Base-by-base conservation (phyloP, 2,888 invertebrate species). In the Tetropium fuscum region DNA sequence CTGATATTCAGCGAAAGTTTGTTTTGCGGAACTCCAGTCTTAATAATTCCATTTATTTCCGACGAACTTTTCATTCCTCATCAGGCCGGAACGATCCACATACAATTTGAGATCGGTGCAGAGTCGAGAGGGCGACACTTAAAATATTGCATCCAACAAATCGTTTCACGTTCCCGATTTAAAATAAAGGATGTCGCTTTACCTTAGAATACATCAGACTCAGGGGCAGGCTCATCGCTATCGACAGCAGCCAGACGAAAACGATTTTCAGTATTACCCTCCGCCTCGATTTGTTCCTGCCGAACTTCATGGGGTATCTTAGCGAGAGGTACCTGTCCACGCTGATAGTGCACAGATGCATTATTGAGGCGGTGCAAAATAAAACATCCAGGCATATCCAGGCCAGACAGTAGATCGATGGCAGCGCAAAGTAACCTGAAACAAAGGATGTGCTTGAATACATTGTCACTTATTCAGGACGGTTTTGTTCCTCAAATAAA, bases 311-410 rank as follows among this genome's bases (percentile, higher is more conserved):
- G 0, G 97, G 97, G 76, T 95, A 95, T 15, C 95, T 88, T 53
- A 95, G 87, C 18, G 95, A 95, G 44, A 97, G 87, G 82, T 95
- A 97, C 75, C 97, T 89, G 83, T 98, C 98, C 63, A 98, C 91
- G 65, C 97, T 96, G 78, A 98, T 97, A 34, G 97, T 97, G 79
- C 97, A 97, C 36, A 98, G 86, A 81, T 98, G 98, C 89, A 98
- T 94, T 74, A 98, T 98, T 68, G 96, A 96, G 1, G 97, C 95
- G 0, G 98, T 98, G 82, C 98, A 98, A 79, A 97, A 95, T 1
- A 98, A 84, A 1, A 98, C 97, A 83, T 98, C 98, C 76, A 97
- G 86, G 73, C 95, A 95, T 70, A 97, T 94, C 97, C 97, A 98
- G 49, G 91, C 91, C 69, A 98, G 88, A 80, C 97, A 97, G 82